Percentiles rank a stretch among this genome's conserved stretches.
These are phyloP conservation scores for Spodoptera exigua DNA, from an alignment of 2,888 invertebrate genomes.

Conservation along the genomic window DNA sequence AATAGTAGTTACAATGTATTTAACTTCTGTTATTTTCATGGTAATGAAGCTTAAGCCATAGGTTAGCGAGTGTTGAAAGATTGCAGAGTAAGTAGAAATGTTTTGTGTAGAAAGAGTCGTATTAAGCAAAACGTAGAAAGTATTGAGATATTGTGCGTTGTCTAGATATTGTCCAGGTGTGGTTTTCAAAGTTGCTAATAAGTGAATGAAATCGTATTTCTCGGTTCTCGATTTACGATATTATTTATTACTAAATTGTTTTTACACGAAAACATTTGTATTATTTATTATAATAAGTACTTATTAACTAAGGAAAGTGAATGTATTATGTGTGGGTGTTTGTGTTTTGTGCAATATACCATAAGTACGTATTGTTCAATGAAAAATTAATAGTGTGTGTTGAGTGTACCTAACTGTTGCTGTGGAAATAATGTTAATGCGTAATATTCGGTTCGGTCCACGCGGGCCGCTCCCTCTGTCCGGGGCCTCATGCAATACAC, in stretches of 20 bases:
- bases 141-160: too few relatives aligned
- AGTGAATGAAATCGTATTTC: too few relatives aligned
- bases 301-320: neutral
- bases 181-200: too few relatives aligned
- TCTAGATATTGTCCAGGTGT: too few relatives aligned
- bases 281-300: slow-evolving; percentile 9
- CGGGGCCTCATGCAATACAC: slow-evolving; percentile 87
- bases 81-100: slow-evolving; percentile 47
- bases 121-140: neutral
- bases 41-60: slow-evolving; percentile 61
- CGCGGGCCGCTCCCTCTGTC: slow-evolving; percentile 71
- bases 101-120: slow-evolving; percentile 32
- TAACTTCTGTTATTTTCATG: slow-evolving; percentile 49
- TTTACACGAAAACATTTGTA: neutral
- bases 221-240: too few relatives aligned
- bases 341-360: slow-evolving; percentile 27
- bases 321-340: slow-evolving; percentile 18
- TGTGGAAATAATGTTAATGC: slow-evolving; percentile 74
- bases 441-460: slow-evolving; percentile 71
- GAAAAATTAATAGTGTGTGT: slow-evolving; percentile 48
- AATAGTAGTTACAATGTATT: slow-evolving; percentile 31
- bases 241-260: neutral
- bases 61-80: slow-evolving; percentile 51
- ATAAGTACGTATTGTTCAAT: slow-evolving; percentile 55
- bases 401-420: slow-evolving; percentile 39